Evolutionary conservation across 1,140 invertebrate genomes (phyloP), one percentile per base, ranked within the genome.

Genomic region (Penaeus indicus): DNA sequence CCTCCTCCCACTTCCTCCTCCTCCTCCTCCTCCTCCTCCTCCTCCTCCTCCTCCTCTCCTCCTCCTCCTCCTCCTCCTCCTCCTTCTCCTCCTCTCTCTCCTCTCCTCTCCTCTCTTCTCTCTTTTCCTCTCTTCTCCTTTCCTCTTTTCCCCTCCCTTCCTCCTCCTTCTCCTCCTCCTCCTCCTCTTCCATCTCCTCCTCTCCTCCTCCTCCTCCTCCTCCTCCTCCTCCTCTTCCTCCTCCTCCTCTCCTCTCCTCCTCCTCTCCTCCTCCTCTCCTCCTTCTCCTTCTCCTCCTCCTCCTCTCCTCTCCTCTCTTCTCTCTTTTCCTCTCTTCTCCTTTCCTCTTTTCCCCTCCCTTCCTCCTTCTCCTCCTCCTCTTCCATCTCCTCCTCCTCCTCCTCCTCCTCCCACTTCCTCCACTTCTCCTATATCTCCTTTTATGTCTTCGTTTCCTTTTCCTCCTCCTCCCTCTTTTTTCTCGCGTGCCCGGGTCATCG

Each of bases 381-480:
- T 8, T 38, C 10, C 8, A 32, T 16, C 47, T 16, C 47, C 78
- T 80, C 22, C 78, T 80, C 10, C 11, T 38, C 22, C 47, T 38
- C 47, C 47, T 80, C 22, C 78, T 32, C 47, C 78, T 42, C 47
- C 78, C 47, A 25, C 69, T 32, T 80, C 78, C 22, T 80, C 78
- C 21, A 10, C 60, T 25, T 83, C 81, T 25, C 25, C 81, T 64
- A 22, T 62, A 21, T 32, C 27, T 62, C 47, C 62, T 11, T 64
- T 16, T 25, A 13, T 16, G 21, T 25, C 38, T 83, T 83, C 81
- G n/a, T 63, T 83, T 42, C 25, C 27, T 42, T 25, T 62, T 61
- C 42, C 62, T 83, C n/a, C 5, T 63, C n/a, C 81, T 10, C 78
- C n/a, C 78, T 62, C 81, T 83, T 42, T 63, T 25, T n/a, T n/a